phyloP scores from a whole-genome alignment of 2,797 vertebrate species.

The Corythornis leucogaster region DNA sequence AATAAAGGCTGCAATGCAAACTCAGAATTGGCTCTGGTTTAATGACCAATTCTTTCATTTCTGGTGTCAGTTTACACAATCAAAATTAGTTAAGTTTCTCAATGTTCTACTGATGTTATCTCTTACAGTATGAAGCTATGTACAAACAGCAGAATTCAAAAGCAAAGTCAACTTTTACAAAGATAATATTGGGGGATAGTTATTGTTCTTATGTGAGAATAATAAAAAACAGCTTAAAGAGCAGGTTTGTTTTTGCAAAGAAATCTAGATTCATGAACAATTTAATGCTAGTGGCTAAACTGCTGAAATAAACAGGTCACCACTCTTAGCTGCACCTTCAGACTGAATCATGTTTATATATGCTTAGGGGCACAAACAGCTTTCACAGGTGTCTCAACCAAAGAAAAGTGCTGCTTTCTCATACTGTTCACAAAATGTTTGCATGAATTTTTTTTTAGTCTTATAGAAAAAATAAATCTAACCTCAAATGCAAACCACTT shows the following conservation, averaged over 20 bases:
- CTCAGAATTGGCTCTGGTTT: background rate
- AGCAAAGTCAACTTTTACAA: background rate
- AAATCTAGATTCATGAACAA: background rate
- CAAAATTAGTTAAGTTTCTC: background rate
- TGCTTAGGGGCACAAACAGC: background rate
- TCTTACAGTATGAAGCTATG: background rate
- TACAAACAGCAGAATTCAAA: background rate
- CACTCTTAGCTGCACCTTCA: background rate
- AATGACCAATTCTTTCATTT: background rate
- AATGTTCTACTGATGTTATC: background rate
- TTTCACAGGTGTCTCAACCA: background rate
- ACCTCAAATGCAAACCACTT: background rate
- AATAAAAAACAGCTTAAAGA: background rate
- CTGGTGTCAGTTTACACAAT: background rate
- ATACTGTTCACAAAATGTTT: background rate
- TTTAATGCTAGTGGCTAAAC: background rate
- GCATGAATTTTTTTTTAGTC: background rate
- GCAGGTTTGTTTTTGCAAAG: background rate
- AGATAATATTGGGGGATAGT: background rate
- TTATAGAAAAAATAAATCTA: background rate
- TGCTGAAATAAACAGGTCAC: background rate
- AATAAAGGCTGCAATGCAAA: background rate
- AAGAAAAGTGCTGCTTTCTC: background rate
- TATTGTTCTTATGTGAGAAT: background rate
- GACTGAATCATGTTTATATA: background rate